A percentile compares a stretch with the other conserved stretches of the same genome.
Conservation (phyloP, 2,113 vertebrate genomes). For the Colius striatus region DNA sequence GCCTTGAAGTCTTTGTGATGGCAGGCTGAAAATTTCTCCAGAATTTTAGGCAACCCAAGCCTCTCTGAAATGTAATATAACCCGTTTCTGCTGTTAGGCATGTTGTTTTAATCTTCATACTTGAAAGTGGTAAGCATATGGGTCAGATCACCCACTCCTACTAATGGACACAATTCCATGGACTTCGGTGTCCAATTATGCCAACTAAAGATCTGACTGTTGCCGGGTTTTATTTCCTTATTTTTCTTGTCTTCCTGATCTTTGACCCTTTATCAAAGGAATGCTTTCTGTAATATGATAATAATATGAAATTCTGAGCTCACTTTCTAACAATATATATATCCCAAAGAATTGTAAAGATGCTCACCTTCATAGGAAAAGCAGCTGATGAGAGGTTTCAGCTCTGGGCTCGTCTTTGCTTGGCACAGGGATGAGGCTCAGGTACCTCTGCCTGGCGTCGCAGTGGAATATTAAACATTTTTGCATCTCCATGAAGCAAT, state of each 20-base stretch:
- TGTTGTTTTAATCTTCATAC: constrained; percentile 56
- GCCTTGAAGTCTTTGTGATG: constrained; percentile 38
- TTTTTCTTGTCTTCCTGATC: constrained; percentile 60
- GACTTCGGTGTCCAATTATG: constrained; percentile 56
- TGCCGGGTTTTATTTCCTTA: constrained; percentile 64
- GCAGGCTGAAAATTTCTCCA: background rate
- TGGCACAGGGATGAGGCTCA: background rate
- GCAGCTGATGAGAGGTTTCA: background rate
- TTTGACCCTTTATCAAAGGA: constrained; percentile 56
- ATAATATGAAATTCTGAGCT: constrained; percentile 42
- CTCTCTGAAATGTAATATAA: constrained; percentile 17
- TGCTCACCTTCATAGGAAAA: background rate
- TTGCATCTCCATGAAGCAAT: background rate
- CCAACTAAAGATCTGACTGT: constrained; percentile 27
- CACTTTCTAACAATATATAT: background rate
- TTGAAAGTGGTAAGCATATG: constrained; percentile 55
- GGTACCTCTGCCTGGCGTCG: background rate
- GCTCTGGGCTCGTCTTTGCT: background rate
- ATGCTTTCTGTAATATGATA: constrained; percentile 10
- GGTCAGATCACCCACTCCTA: constrained; percentile 59
- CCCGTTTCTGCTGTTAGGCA: constrained; percentile 45
- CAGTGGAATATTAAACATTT: background rate
- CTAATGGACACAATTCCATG: constrained; percentile 44
- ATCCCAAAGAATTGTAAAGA: constrained; percentile 4
- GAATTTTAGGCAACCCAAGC: constrained; percentile 5